Percentiles rank a stretch among this genome's conserved stretches.
These are phyloP conservation scores for Ailuropoda melanoleuca DNA, from an alignment of 2,113 vertebrate genomes.

Conservation along the genomic window DNA sequence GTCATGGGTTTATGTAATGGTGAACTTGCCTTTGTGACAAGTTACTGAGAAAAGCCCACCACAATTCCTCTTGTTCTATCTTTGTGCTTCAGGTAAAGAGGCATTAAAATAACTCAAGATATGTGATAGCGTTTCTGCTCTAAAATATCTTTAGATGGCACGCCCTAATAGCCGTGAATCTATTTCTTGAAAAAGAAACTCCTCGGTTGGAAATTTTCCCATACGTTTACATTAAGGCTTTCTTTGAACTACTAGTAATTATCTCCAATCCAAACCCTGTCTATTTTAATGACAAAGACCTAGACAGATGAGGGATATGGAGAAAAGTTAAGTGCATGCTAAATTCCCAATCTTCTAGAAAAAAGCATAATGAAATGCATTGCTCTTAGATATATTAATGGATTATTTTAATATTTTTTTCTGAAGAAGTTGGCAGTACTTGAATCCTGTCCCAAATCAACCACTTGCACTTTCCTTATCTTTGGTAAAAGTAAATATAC, in stretches of 20 bases:
- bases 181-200: background rate
- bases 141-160: background rate
- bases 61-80: background rate
- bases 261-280: background rate
- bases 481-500: background rate
- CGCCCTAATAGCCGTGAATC: background rate
- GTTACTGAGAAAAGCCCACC: background rate
- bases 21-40: background rate
- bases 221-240: background rate
- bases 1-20: background rate
- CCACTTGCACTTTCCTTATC: background rate
- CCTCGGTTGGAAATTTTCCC: background rate
- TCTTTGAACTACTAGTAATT: background rate
- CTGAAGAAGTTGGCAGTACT: background rate
- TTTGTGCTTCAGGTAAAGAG: background rate
- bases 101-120: background rate
- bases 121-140: background rate
- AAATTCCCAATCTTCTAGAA: background rate
- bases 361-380: background rate
- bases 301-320: background rate
- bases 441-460: background rate
- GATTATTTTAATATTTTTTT: background rate
- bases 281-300: background rate
- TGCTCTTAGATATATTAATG: background rate
- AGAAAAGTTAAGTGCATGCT: background rate